Evolutionary conservation across 2,888 invertebrate species (phyloP).

Genomic region (Sclerodermus sp.): DNA sequence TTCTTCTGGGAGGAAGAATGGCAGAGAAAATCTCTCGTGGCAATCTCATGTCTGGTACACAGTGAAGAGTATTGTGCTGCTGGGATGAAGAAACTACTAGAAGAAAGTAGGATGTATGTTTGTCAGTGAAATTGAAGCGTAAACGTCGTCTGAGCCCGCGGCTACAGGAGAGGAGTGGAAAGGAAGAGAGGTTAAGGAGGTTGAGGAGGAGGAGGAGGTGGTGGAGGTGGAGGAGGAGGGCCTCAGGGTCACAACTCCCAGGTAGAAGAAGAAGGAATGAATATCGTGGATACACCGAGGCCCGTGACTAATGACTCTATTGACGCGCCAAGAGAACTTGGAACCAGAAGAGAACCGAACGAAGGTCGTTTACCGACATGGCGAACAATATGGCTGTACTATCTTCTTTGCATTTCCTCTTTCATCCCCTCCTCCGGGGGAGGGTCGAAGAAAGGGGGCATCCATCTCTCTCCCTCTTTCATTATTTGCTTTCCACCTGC

Average conservation of each 20-base stretch:
- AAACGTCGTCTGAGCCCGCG: conserved; percentile 2
- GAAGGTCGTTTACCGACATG: conserved; percentile 36
- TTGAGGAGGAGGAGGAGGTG: conserved; percentile 1
- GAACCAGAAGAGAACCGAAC: conserved; percentile 27
- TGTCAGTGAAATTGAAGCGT: not conserved
- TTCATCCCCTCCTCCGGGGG: too few species aligned
- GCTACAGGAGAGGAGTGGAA: conserved; percentile 2
- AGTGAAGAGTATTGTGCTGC: too few species aligned
- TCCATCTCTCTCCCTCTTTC: conserved; percentile 1
- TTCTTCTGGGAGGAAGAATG: too few species aligned
- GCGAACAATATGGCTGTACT: too few species aligned
- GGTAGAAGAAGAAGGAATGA: conserved; percentile 32
- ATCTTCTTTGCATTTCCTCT: conserved; percentile 4
- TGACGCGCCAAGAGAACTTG: conserved; percentile 36
- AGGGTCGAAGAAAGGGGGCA: too few species aligned
- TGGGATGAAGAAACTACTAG: too few species aligned
- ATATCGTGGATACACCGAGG: conserved; percentile 40
- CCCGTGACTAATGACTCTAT: conserved; percentile 52
- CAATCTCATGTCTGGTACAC: too few species aligned
- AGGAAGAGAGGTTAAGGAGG: not conserved
- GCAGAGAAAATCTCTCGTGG: too few species aligned
- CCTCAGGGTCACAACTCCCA: conserved; percentile 9
- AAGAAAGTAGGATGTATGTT: too few species aligned
- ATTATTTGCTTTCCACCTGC: conserved; percentile 11
- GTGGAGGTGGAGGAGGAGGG: not conserved